These are phyloP conservation scores for Oenanthe oenanthe DNA, from an alignment of 2,113 vertebrate species.

Conservation along the genomic window DNA sequence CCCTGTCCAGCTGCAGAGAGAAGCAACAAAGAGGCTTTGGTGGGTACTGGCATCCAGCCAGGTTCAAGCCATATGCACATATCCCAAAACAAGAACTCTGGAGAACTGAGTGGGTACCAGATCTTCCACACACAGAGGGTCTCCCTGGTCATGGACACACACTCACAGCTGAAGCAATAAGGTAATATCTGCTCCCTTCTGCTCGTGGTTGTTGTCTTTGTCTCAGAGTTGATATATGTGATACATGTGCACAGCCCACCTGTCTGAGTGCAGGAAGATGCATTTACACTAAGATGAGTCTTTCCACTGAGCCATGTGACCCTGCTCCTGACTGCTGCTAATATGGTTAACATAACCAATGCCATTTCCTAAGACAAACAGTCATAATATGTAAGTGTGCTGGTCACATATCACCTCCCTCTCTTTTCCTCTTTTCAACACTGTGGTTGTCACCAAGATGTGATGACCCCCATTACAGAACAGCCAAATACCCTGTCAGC, in stretches of 20 bases:
- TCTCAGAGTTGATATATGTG: neutral
- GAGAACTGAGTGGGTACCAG: neutral
- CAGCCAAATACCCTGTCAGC: neutral
- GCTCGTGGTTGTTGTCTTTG: neutral
- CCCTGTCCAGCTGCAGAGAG: neutral
- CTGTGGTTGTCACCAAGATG: neutral
- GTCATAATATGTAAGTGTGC: neutral
- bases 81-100: neutral
- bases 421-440: neutral
- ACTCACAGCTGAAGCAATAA: neutral
- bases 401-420: neutral
- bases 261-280: neutral
- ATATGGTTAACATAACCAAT: neutral
- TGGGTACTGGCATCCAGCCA: neutral
- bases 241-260: neutral
- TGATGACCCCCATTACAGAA: accelerated
- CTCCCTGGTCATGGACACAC: neutral
- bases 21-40: neutral
- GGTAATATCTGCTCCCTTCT: neutral
- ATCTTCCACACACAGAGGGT: neutral
- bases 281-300: neutral
- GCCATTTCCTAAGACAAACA: neutral
- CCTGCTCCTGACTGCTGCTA: neutral
- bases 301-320: neutral
- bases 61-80: neutral